phyloP scores from a whole-genome alignment of 1,140 invertebrate genomes.

The Druon quercuslanigerum region DNA sequence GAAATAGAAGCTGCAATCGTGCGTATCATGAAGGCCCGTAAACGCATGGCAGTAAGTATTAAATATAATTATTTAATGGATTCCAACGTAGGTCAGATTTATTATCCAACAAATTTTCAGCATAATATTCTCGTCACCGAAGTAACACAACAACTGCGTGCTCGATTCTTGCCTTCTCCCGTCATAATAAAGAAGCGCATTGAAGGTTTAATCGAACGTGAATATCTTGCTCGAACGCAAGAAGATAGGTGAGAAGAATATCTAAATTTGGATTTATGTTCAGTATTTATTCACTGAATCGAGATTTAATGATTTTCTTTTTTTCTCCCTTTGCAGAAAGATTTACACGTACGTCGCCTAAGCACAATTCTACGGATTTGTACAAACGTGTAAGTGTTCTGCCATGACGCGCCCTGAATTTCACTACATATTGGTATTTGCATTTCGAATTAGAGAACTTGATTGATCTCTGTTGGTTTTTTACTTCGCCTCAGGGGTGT shows the following conservation, averaged over 20 bases:
- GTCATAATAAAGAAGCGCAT: slow-evolving; percentile 99
- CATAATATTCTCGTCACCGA: slow-evolving; percentile 97
- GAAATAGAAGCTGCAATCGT: slow-evolving; percentile 99
- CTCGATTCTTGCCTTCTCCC: slow-evolving; percentile 97
- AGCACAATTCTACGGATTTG: slow-evolving; percentile 73
- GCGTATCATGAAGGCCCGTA: slow-evolving; percentile 99
- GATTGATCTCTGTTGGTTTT: slow-evolving; percentile 40
- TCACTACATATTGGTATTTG: slow-evolving; percentile 46
- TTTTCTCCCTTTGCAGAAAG: slow-evolving; percentile 81
- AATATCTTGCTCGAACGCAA: slow-evolving; percentile 96
- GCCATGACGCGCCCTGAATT: slow-evolving; percentile 54
- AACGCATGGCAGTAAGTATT: slow-evolving; percentile 88
- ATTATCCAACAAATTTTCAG: slow-evolving; percentile 70
- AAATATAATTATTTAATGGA: slow-evolving; percentile 17
- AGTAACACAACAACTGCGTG: slow-evolving; percentile 97
- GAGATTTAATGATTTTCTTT: neutral
- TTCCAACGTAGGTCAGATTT: neutral
- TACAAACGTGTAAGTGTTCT: slow-evolving; percentile 73
- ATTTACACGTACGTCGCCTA: slow-evolving; percentile 95
- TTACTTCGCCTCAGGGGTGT: slow-evolving; percentile 41
- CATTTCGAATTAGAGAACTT: slow-evolving; percentile 40
- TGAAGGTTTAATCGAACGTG: slow-evolving; percentile 98
- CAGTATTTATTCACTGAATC: slow-evolving; percentile 8
- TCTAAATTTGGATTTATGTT: slow-evolving; percentile 21
- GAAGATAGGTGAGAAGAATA: slow-evolving; percentile 86